Base-by-base conservation (phyloP, 2,888 invertebrate genomes). In the Phengaris arion region DNA sequence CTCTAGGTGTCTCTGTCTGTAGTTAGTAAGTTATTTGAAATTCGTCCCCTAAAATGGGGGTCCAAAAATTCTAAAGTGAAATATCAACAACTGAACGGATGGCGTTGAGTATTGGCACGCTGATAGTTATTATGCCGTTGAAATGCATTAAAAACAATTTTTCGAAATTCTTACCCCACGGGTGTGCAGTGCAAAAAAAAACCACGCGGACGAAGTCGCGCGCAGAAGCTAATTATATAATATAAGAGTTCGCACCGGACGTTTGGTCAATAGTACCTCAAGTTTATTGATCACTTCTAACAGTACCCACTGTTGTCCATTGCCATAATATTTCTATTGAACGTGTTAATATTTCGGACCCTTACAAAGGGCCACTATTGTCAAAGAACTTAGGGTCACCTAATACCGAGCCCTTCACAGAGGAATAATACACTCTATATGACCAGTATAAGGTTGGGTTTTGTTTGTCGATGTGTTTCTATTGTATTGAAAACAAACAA, bases 401-500 rank as follows among this genome's bases (percentile, higher is more conserved):
- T 64, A 64, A 64, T 13, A 64, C 64, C 6, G 35, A 64, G 64
- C 35, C 35, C 64, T 45, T 35, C 6, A 7, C 2, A 35, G 12
- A 6, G 6, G 6, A 45, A 45, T 0, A 45, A 64, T 6, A 35
- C 45, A 45, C 45, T 35, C 0, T 22, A 59, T 59, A 35, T 2
- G 35, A 35, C 10, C 22, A 12, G 12, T 12, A 45, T 64, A 64
- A 45, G 6, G 12, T 45, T 35, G 12, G 2, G 0, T 12, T 12
- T 64, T 6, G 6, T 7, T 45, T 35, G 45, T 64, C 2, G 13
- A 2, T 12, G 2, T 8, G 12, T 64, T 64, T 64, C 64, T 35
- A 64, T 64, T 64, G 64, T 64, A 64, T 64, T 22, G 64, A 64
- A 64, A 64, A 64, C 64, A 64, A 64, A 64, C 64, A 64, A 45